Conservation (phyloP, 92 coral and sea anemone species). For the Virgularia gustaviana region DNA sequence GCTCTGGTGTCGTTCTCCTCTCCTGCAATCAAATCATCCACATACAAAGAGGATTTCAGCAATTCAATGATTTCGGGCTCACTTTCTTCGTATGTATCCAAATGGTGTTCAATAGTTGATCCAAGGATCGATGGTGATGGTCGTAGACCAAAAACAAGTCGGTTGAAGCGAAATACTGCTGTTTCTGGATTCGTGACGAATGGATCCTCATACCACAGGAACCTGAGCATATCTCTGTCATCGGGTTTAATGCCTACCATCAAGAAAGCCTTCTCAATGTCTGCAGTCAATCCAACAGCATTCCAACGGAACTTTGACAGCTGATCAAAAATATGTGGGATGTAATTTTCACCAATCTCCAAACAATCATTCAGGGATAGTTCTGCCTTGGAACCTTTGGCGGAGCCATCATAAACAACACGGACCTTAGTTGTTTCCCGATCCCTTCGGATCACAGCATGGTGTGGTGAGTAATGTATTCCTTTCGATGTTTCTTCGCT, state of each 20-base stretch:
- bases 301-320: background rate
- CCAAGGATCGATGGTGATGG: conserved; percentile 19
- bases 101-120: background rate
- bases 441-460: conserved; percentile 13
- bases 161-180: conserved; percentile 9
- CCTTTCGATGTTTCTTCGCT: background rate
- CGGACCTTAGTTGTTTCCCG: conserved; percentile 2
- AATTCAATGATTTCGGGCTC: background rate
- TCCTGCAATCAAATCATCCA: conserved; percentile 13
- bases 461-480: conserved; percentile 35
- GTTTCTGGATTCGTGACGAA: background rate
- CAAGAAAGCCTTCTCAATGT: conserved; percentile 28
- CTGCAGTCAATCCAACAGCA: conserved; percentile 7
- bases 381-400: background rate
- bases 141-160: conserved; percentile 1
- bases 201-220: conserved; percentile 23
- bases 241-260: conserved; percentile 23
- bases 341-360: conserved; percentile 13
- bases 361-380: background rate
- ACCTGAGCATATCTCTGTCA: conserved; percentile 26
- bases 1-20: conserved; percentile 26
- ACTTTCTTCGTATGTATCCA: too few species aligned
- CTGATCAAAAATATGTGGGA: background rate
- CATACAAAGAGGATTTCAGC: conserved; percentile 11
- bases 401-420: background rate